Evolutionary conservation across 2,888 invertebrate genomes (phyloP).

Genomic region (Hirtodrosophila alboralis): DNA sequence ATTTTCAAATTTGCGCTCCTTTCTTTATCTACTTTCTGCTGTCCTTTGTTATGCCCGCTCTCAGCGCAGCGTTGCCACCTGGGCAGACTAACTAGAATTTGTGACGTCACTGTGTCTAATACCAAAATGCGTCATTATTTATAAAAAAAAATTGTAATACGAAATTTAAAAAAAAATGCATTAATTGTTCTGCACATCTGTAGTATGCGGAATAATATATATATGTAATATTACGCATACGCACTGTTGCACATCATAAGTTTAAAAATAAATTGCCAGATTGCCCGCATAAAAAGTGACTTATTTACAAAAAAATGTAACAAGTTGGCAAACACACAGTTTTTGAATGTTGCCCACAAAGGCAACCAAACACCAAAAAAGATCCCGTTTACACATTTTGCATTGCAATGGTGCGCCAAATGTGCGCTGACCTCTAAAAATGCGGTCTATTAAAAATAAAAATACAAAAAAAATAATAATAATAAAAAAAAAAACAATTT

Average conservation of each 20-base stretch:
- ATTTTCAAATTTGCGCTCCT: too few relatives aligned
- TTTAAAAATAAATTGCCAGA: too few relatives aligned
- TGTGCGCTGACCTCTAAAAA: slow-evolving; percentile 78
- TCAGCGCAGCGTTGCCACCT: too few relatives aligned
- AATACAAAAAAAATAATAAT: slow-evolving; percentile 28
- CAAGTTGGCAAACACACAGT: slow-evolving; percentile 14
- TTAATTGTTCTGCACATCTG: slow-evolving; percentile 16
- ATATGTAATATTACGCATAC: slow-evolving; percentile 42
- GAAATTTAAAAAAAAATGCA: too few relatives aligned
- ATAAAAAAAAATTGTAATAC: too few relatives aligned
- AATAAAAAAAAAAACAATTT: slow-evolving; percentile 32
- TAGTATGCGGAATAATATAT: slow-evolving; percentile 56
- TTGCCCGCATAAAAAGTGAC: too few relatives aligned
- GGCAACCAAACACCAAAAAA: slow-evolving; percentile 15
- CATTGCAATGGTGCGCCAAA: slow-evolving; percentile 73
- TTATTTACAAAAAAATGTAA: slow-evolving; percentile 1
- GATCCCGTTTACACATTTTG: slow-evolving; percentile 34
- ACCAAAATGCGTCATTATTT: too few relatives aligned
- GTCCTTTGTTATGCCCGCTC: too few relatives aligned
- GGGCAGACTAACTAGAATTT: too few relatives aligned
- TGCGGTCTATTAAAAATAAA: slow-evolving; percentile 71
- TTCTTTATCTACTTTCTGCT: too few relatives aligned
- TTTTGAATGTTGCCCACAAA: slow-evolving; percentile 6
- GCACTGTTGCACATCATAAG: slow-evolving; percentile 18
- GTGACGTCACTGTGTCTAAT: too few relatives aligned